These are phyloP conservation scores for Menidia menidia DNA, from an alignment of 2,797 vertebrate genomes.

Conservation along the genomic window DNA sequence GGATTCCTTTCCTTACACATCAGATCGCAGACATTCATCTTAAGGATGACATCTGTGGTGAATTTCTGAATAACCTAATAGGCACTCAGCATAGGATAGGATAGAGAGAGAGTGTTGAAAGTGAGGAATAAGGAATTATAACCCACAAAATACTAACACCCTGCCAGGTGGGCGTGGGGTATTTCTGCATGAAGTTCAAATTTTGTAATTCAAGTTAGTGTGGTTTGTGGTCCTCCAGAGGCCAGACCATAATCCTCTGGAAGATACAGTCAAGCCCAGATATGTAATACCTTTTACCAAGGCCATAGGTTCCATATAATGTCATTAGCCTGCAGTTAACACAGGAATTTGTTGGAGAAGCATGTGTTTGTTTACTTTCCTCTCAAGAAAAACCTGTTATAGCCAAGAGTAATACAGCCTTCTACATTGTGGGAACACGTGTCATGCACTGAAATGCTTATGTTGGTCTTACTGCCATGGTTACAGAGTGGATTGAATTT, in stretches of 20 bases:
- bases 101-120: constrained; percentile 71
- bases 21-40: constrained; percentile 88
- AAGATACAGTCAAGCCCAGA: constrained; percentile 88
- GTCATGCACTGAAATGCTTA: constrained; percentile 64
- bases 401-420: constrained; percentile 75
- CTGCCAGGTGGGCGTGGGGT: constrained; percentile 73
- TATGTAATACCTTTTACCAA: constrained; percentile 88
- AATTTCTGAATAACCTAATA: constrained; percentile 90
- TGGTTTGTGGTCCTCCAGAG: constrained; percentile 88
- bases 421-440: constrained; percentile 72
- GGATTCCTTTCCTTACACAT: constrained; percentile 88
- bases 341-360: constrained; percentile 78
- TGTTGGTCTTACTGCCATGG: constrained; percentile 61
- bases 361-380: constrained; percentile 69
- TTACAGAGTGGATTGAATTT: constrained; percentile 66
- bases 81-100: constrained; percentile 83
- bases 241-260: constrained; percentile 85
- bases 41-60: constrained; percentile 90
- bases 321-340: constrained; percentile 82
- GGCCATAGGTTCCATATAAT: constrained; percentile 86
- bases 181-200: constrained; percentile 86
- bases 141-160: constrained; percentile 89
- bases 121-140: constrained; percentile 83
- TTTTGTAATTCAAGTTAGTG: constrained; percentile 89
- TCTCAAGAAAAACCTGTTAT: constrained; percentile 62